A percentile compares a stretch with the other conserved stretches of the same genome.
Evolutionary conservation across 2,797 vertebrate species (phyloP).

Genomic region (Pangasius larnaudii): DNA sequence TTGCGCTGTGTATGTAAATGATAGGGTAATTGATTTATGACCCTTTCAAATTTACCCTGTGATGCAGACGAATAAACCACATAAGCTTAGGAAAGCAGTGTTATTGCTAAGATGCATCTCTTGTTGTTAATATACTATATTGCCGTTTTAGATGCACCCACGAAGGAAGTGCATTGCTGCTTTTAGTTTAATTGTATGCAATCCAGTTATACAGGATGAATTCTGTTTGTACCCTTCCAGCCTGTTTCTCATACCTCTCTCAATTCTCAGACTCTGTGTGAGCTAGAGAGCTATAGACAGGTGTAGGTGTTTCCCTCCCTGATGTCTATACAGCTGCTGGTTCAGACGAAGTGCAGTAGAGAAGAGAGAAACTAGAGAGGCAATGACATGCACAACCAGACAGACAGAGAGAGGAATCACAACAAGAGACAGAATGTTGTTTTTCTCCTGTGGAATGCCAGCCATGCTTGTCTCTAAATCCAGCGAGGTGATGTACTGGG

Average conservation of each 20-base stretch:
- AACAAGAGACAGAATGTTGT: slow-evolving; percentile 6
- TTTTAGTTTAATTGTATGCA: not conserved
- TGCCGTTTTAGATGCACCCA: not conserved
- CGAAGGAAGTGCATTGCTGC: not conserved
- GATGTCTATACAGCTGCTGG: slow-evolving; percentile 21
- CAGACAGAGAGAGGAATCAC: slow-evolving; percentile 11
- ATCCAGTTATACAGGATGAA: not conserved
- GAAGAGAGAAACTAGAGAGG: slow-evolving; percentile 28
- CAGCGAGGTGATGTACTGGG: slow-evolving; percentile 18
- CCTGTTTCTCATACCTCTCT: not conserved
- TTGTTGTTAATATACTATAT: not conserved
- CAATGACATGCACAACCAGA: slow-evolving; percentile 23
- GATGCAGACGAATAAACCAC: not conserved
- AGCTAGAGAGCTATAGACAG: slow-evolving; percentile 8
- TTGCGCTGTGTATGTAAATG: slow-evolving; percentile 21
- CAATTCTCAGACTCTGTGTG: slow-evolving; percentile 7
- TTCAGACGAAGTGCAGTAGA: slow-evolving; percentile 21
- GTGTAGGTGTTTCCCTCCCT: slow-evolving; percentile 33
- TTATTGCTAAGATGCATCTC: not conserved
- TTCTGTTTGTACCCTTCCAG: not conserved
- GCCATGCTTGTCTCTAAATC: slow-evolving; percentile 35
- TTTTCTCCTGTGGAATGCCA: slow-evolving; percentile 21
- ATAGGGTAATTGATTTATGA: not conserved
- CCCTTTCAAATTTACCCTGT: not conserved
- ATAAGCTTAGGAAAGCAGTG: not conserved